Conservation (phyloP, 1,140 invertebrate genomes). For the Aphis gossypii region DNA sequence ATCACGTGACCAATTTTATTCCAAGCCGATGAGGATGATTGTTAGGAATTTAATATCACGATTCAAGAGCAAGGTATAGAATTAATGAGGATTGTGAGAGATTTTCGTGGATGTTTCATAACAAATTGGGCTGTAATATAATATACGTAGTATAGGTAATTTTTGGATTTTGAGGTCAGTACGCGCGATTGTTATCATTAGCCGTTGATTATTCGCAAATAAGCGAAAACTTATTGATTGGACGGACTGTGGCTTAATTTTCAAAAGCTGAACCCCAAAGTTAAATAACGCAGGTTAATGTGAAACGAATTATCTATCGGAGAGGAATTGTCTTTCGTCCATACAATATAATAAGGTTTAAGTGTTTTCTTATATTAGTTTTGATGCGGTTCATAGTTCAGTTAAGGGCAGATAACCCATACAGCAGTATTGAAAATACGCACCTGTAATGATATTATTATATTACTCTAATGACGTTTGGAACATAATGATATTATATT, state of each 20-base stretch:
- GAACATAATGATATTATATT: background rate
- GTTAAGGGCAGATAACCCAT: background rate
- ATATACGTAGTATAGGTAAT: background rate
- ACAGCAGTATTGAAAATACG: no score
- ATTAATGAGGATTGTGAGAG: background rate
- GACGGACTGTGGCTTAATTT: background rate
- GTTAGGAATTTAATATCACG: background rate
- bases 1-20: background rate
- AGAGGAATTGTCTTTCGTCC: background rate
- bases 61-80: background rate
- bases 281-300: background rate
- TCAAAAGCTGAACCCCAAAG: background rate
- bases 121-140: background rate
- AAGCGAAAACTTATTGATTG: background rate
- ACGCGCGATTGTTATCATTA: background rate
- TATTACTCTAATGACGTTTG: background rate
- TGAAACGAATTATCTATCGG: background rate
- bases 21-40: background rate
- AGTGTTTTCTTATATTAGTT: background rate
- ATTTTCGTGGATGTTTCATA: background rate
- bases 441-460: background rate
- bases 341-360: background rate
- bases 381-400: background rate
- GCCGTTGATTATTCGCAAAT: background rate
- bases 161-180: background rate